These are phyloP conservation scores for Heliconius ethilla DNA, from an alignment of 2,888 invertebrate species.

Conservation along the genomic window DNA sequence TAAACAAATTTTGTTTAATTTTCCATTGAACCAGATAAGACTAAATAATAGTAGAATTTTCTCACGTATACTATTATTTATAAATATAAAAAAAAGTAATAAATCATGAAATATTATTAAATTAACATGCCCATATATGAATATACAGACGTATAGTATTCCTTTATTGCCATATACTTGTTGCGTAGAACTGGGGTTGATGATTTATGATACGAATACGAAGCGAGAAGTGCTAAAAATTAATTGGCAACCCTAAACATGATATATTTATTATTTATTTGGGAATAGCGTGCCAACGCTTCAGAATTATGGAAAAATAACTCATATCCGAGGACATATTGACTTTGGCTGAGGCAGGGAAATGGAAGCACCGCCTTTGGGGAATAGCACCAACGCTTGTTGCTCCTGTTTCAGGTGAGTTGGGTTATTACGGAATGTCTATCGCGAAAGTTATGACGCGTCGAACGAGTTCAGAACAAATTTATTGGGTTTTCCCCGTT, in stretches of 20 bases:
- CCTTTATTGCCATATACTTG: constrained; percentile 5
- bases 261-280: constrained; percentile 81
- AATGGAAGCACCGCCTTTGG: constrained; percentile 65
- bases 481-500: constrained; percentile 37
- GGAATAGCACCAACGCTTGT: constrained; percentile 69
- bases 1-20: not conserved
- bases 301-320: constrained; percentile 78
- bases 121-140: not conserved
- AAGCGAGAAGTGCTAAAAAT: constrained; percentile 25
- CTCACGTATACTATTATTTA: not conserved
- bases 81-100: not conserved
- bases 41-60: not conserved
- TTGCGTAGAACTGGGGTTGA: constrained; percentile 35
- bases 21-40: not conserved
- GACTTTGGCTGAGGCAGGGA: constrained; percentile 68
- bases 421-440: constrained; percentile 43
- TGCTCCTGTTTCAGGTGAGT: constrained; percentile 49
- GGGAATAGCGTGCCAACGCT: constrained; percentile 65
- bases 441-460: constrained; percentile 42
- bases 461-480: constrained; percentile 39
- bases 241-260: constrained; percentile 43
- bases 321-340: constrained; percentile 78
- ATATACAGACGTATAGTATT: not conserved
- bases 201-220: constrained; percentile 18
- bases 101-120: constrained; percentile 1